These are phyloP conservation scores for Ctenoplectra terminalis DNA, from an alignment of 1,140 invertebrate species.

Conservation along the genomic window DNA sequence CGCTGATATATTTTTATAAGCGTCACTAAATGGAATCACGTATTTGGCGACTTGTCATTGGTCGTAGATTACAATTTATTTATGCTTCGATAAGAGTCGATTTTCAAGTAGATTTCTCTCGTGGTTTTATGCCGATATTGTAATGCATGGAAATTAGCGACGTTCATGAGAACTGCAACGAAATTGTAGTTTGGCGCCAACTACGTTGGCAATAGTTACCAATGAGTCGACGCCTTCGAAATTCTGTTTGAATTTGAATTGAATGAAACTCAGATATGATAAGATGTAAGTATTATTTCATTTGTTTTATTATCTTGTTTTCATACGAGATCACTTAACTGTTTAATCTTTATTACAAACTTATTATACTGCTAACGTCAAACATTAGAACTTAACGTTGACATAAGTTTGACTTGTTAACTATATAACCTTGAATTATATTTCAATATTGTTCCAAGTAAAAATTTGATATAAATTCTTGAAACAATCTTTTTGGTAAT, in stretches of 20 bases:
- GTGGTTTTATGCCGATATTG: neutral
- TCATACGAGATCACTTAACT: neutral
- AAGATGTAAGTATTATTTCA: slow-evolving; percentile 54
- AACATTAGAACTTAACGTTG: neutral
- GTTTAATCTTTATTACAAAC: neutral
- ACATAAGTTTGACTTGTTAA: neutral
- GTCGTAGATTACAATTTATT: slow-evolving; percentile 59
- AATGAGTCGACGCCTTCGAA: neutral
- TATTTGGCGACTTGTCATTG: slow-evolving; percentile 64
- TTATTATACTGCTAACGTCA: neutral
- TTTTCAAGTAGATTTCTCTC: slow-evolving; percentile 6
- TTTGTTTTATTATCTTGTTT: slow-evolving; percentile 16
- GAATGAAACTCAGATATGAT: too few species aligned
- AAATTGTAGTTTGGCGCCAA: neutral
- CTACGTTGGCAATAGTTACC: neutral
- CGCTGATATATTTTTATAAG: slow-evolving; percentile 29
- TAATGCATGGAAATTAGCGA: neutral
- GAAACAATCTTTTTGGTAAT: neutral
- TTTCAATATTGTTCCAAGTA: slow-evolving; percentile 12
- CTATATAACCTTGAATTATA: neutral
- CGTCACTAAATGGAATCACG: slow-evolving; percentile 36
- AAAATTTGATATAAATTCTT: neutral
- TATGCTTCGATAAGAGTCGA: slow-evolving; percentile 37
- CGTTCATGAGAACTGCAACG: slow-evolving; percentile 10
- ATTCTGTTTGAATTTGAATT: slow-evolving; percentile 24